Evolutionary conservation across 2,888 invertebrate species (phyloP).

Genomic region (Rhamphomyia laevipes): DNA sequence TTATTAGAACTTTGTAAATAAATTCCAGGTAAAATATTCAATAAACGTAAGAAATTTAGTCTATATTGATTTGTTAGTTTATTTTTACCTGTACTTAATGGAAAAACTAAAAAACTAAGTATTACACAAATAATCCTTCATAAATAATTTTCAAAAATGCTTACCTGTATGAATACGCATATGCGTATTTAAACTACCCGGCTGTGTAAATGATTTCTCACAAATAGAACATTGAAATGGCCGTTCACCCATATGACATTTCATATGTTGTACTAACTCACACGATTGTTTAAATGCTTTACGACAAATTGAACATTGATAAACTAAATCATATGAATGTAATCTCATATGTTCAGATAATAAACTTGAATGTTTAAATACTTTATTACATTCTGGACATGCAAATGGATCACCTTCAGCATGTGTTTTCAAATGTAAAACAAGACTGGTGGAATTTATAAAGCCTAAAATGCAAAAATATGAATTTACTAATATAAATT

Average conservation of each 20-base stretch:
- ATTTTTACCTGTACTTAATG: neutral
- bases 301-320: constrained; percentile 35
- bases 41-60: too few relatives aligned
- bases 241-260: constrained; percentile 38
- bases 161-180: constrained; percentile 35
- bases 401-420: constrained; percentile 27
- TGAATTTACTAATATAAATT: neutral
- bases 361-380: constrained; percentile 35
- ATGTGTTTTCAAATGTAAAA: constrained; percentile 32
- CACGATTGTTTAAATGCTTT: constrained; percentile 33
- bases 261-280: constrained; percentile 39
- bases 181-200: constrained; percentile 36
- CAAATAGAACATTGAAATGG: constrained; percentile 37
- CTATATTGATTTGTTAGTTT: too few relatives aligned
- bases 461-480: constrained; percentile 19
- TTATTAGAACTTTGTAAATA: too few relatives aligned
- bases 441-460: constrained; percentile 32
- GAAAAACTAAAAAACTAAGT: neutral
- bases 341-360: constrained; percentile 36
- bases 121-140: neutral
- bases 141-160: neutral
- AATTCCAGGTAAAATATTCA: too few relatives aligned
- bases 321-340: constrained; percentile 34
- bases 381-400: constrained; percentile 35
- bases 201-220: constrained; percentile 37